Evolutionary conservation across 2,888 invertebrate species (phyloP), one percentile per base, ranked within the genome.

Genomic region (Geotrupes spiniger): DNA sequence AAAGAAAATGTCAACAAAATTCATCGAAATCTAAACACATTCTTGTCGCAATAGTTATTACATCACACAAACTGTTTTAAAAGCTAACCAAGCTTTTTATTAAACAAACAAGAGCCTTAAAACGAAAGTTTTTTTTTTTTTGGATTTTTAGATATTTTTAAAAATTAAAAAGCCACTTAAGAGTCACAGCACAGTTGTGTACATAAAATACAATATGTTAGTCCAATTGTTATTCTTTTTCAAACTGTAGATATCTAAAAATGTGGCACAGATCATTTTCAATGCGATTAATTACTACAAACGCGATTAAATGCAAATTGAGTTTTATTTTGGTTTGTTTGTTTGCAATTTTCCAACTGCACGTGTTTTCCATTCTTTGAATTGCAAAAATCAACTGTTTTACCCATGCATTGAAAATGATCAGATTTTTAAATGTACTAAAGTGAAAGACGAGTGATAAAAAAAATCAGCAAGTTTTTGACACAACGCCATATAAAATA

Each of bases 161-260:
- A 70, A 74, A 74, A 74, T 74, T 74, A 74, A 75, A 76, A 77
- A 77, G 76, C 76, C 76, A 76, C 76, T 76, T 75, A 74, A 74
- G 72, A 74, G 74, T 77, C 76, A 76, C 76, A 76, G 76, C 76
- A 76, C 76, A 75, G 75, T 76, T 75, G 74, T 75, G 74, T 75
- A 75, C 74, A 75, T 71, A 69, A 69, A 68, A 68, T 69, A 69
- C 69, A 36, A 44, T 50, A 41, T 42, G 39, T 45, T 70, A 64
- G 64, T 69, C 52, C 52, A 55, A 53, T 58, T 54, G 49, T 49
- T 43, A 51, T 49, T 43, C 38, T 48, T 49, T 36, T 48, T 33
- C 26, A 36, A 38, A 45, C 27, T 25, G 26, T 43, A 17, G 37
- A 12, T 15, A 27, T 15, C 28, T 44, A 14, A 26, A 26, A 16